Conservation (phyloP, 2,113 vertebrate species). For the Grammomys dolichurus region DNA sequence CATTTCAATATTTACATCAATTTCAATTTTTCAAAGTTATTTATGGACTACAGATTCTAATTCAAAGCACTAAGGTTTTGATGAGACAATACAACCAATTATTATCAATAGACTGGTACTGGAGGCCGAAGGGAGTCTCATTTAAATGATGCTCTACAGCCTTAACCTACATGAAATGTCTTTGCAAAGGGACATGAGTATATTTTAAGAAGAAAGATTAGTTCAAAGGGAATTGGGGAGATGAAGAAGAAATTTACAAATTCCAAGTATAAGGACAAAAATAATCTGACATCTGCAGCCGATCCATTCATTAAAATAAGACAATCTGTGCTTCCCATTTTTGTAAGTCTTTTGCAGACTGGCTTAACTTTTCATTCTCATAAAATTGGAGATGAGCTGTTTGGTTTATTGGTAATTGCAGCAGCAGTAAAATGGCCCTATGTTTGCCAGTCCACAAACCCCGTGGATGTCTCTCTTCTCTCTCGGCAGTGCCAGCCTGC, state of each 20-base stretch:
- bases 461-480: constrained; percentile 54
- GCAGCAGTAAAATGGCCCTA: constrained; percentile 56
- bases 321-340: constrained; percentile 57
- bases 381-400: constrained; percentile 81
- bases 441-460: constrained; percentile 80
- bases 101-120: background rate
- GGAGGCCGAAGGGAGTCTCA: background rate
- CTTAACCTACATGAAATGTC: background rate
- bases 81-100: background rate
- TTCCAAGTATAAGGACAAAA: background rate
- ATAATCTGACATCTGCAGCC: constrained; percentile 58
- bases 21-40: background rate
- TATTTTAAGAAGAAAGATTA: background rate
- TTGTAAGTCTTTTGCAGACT: constrained; percentile 58
- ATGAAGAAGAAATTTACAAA: background rate
- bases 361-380: constrained; percentile 71
- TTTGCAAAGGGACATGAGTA: background rate
- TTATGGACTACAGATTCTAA: background rate
- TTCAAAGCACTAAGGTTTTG: background rate
- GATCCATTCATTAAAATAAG: constrained; percentile 74
- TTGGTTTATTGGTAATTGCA: constrained; percentile 82
- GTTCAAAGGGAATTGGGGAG: constrained; percentile 25
- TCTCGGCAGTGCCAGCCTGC: constrained; percentile 47
- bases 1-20: background rate
- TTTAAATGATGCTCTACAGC: background rate